A percentile compares a stretch with the other conserved stretches of the same genome.
These are phyloP conservation scores for Pterostichus madidus DNA, from an alignment of 2,888 invertebrate genomes.

Conservation along the genomic window DNA sequence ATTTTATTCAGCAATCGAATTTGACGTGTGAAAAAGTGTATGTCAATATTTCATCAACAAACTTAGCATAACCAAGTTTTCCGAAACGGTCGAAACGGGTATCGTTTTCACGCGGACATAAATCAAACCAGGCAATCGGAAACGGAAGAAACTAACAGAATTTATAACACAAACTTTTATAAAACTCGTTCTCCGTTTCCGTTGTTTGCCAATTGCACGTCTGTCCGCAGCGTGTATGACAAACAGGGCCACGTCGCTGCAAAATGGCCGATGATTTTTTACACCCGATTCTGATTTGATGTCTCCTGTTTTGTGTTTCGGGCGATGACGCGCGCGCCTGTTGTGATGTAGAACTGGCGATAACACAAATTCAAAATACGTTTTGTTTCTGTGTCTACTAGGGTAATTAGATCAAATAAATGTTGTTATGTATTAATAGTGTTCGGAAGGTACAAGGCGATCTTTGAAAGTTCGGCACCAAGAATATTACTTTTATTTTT, in stretches of 20 bases:
- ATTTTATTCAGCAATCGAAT: slow-evolving; percentile 21
- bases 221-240: slow-evolving; percentile 47
- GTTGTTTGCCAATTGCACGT: slow-evolving; percentile 63
- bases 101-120: slow-evolving; percentile 56
- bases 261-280: slow-evolving; percentile 45
- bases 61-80: slow-evolving; percentile 52
- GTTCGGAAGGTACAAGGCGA: no score
- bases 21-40: slow-evolving; percentile 13
- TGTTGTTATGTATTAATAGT: no score
- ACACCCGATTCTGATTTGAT: slow-evolving; percentile 27
- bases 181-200: slow-evolving; percentile 56
- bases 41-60: slow-evolving; percentile 49
- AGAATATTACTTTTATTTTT: no score
- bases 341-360: no score
- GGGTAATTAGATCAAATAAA: no score
- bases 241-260: slow-evolving; percentile 29
- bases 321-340: not conserved
- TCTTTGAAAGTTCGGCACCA: no score
- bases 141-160: slow-evolving; percentile 61
- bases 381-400: no score
- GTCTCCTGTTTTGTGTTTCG: slow-evolving; percentile 23
- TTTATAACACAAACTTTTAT: slow-evolving; percentile 65
- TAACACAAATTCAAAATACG: no score
- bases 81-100: slow-evolving; percentile 21
- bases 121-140: slow-evolving; percentile 62